phyloP scores from a whole-genome alignment of 2,113 vertebrate species.

The Gila orcuttii region DNA sequence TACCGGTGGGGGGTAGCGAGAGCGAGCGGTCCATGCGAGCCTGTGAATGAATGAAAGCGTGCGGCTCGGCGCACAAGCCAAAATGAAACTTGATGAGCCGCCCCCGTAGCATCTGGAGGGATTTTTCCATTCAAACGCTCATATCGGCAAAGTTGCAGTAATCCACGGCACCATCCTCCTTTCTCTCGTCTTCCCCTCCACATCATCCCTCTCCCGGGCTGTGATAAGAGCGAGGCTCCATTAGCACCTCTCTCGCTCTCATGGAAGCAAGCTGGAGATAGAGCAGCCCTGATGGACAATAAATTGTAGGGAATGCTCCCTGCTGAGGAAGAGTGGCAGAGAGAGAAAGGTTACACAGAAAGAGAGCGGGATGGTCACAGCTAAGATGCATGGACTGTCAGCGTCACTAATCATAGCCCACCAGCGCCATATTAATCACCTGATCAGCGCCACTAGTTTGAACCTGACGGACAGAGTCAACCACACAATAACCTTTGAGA shows the following conservation, averaged over 20 bases:
- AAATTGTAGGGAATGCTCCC: slow-evolving; percentile 53
- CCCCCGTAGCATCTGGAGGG: slow-evolving; percentile 52
- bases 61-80: slow-evolving; percentile 5
- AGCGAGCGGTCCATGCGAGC: background rate
- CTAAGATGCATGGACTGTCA: slow-evolving; percentile 72
- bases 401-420: slow-evolving; percentile 68
- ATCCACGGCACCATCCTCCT: slow-evolving; percentile 3
- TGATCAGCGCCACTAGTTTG: slow-evolving; percentile 59
- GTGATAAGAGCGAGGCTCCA: slow-evolving; percentile 63
- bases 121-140: slow-evolving; percentile 44
- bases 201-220: slow-evolving; percentile 48
- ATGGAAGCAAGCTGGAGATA: slow-evolving; percentile 36
- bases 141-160: slow-evolving; percentile 42
- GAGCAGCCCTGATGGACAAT: slow-evolving; percentile 46
- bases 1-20: background rate
- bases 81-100: slow-evolving; percentile 37
- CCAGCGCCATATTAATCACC: slow-evolving; percentile 64
- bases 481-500: slow-evolving; percentile 48
- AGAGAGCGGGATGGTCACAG: slow-evolving; percentile 24
- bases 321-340: slow-evolving; percentile 28
- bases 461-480: slow-evolving; percentile 54
- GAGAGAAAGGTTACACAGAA: slow-evolving; percentile 45
- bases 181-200: slow-evolving; percentile 47
- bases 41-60: slow-evolving; percentile 42
- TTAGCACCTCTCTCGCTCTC: slow-evolving; percentile 50